Evolutionary conservation across 2,888 invertebrate species (phyloP).

Genomic region (Trichacis sp.): DNA sequence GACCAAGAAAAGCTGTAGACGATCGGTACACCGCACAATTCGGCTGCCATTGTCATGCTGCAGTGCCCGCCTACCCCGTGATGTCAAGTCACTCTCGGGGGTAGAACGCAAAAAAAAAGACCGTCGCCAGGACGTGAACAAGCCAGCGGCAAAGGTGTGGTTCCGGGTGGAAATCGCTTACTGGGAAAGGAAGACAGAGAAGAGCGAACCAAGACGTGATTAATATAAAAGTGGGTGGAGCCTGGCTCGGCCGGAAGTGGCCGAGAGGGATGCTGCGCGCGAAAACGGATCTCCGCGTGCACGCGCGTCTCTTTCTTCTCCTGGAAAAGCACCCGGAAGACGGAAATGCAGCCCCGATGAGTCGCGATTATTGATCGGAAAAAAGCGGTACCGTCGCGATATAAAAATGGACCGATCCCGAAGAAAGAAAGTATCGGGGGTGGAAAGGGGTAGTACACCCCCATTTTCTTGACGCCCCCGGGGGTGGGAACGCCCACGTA

Average conservation of each 20-base stretch:
- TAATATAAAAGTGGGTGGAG: conserved; percentile 69
- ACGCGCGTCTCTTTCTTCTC: conserved; percentile 39
- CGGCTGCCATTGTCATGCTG: conserved; percentile 45
- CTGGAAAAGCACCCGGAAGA: too few species aligned
- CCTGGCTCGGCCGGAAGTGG: conserved; percentile 64
- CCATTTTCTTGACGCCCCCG: conserved; percentile 67
- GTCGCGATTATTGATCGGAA: conserved; percentile 24
- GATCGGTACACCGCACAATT: conserved; percentile 44
- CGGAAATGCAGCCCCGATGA: too few species aligned
- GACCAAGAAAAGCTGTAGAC: conserved; percentile 41
- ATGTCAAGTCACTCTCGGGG: conserved; percentile 40
- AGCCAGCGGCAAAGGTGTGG: conserved; percentile 66
- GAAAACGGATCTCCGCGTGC: conserved; percentile 55
- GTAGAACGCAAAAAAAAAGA: conserved; percentile 29
- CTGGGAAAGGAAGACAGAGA: conserved; percentile 61
- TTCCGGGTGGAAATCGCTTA: conserved; percentile 64
- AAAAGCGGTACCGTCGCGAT: too few species aligned
- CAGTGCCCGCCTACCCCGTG: conserved; percentile 45
- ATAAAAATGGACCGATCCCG: neutral
- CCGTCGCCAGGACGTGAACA: conserved; percentile 57
- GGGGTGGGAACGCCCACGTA: conserved; percentile 66
- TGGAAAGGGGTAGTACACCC: conserved; percentile 47
- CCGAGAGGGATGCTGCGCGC: conserved; percentile 65
- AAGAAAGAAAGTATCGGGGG: conserved; percentile 44
- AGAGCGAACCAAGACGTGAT: conserved; percentile 67